A percentile compares a stretch with the other conserved stretches of the same genome.
Conservation (phyloP, 1,140 invertebrate genomes). For the Lepidurus apus region DNA sequence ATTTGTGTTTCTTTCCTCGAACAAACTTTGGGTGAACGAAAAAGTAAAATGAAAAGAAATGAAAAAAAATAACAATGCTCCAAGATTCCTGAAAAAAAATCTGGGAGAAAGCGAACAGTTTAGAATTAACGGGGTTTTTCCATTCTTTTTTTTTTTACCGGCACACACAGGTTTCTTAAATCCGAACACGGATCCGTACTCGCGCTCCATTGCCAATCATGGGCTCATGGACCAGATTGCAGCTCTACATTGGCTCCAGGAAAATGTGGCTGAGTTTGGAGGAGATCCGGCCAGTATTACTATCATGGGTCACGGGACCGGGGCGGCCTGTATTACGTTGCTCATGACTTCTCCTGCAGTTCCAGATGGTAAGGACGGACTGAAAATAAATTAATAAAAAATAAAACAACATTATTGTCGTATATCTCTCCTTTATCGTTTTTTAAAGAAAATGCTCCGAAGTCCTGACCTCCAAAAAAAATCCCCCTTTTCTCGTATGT, state of each 20-base stretch:
- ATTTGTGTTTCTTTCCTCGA: not conserved
- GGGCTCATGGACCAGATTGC: constrained; percentile 93
- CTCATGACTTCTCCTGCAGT: constrained; percentile 86
- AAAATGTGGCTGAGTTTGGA: constrained; percentile 86
- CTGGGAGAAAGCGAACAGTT: not conserved
- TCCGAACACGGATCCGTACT: constrained; percentile 73
- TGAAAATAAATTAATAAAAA: no score
- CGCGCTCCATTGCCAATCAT: constrained; percentile 81
- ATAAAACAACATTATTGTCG: no score
- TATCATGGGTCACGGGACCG: constrained; percentile 87
- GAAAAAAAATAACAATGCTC: no score
- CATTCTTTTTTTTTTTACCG: not conserved
- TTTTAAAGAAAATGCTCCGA: no score
- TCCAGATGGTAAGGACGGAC: constrained; percentile 68
- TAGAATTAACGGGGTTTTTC: not conserved
- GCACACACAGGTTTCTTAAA: constrained; percentile 70
- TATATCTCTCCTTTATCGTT: no score
- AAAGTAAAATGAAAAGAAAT: not conserved
- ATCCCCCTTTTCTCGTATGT: no score
- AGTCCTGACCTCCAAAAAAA: no score
- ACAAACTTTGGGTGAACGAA: not conserved
- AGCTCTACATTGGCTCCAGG: constrained; percentile 86
- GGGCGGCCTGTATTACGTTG: constrained; percentile 90
- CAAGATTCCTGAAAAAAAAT: not conserved
- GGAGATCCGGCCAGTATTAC: constrained; percentile 91